Conservation (phyloP, 1,140 invertebrate genomes). For the Saxidomus purpurata region DNA sequence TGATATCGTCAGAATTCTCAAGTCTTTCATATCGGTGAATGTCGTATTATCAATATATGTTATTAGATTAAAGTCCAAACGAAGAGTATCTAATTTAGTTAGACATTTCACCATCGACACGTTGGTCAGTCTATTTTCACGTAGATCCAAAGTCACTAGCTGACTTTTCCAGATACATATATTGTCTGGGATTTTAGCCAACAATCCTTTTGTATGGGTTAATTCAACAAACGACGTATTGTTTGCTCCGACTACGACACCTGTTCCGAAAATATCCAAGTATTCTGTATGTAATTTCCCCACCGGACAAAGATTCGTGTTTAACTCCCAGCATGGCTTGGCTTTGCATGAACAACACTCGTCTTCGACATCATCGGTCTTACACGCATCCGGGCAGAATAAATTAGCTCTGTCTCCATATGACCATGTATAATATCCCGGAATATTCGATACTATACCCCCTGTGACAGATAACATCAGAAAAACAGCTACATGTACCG, state of each 20-base stretch:
- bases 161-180: background rate
- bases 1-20: constrained; percentile 15
- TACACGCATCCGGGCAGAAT: background rate
- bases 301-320: background rate
- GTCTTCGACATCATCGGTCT: background rate
- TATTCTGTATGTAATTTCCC: background rate
- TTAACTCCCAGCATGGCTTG: background rate
- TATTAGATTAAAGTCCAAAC: constrained; percentile 33
- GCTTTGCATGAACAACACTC: constrained; percentile 2
- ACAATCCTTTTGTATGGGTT: constrained; percentile 17
- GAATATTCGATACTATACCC: no score
- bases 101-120: background rate
- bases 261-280: constrained; percentile 25
- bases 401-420: background rate
- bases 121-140: constrained; percentile 1
- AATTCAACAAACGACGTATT: background rate
- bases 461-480: no score
- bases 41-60: constrained; percentile 33
- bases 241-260: background rate
- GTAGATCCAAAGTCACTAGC: constrained; percentile 26
- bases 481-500: no score
- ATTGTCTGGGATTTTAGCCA: constrained; percentile 40
- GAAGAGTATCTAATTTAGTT: constrained; percentile 2
- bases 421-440: background rate
- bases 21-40: constrained; percentile 15